phyloP scores from a whole-genome alignment of 2,113 vertebrate genomes.

The Phalacrocorax aristotelis region DNA sequence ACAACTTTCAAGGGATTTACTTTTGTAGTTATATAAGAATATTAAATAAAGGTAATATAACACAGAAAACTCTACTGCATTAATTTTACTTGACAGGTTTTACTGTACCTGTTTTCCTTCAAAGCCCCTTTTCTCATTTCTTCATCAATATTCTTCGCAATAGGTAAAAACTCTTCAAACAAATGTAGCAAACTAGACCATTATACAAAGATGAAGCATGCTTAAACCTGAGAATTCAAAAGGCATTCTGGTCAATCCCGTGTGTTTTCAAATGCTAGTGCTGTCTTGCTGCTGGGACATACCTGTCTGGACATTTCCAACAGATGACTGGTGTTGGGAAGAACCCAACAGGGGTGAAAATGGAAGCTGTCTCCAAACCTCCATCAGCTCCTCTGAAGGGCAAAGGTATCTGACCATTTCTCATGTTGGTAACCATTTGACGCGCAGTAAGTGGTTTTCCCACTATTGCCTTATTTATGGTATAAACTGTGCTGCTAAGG shows the following conservation, averaged over 20 bases:
- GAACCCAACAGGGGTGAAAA: neutral
- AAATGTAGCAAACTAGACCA: neutral
- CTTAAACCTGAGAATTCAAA: neutral
- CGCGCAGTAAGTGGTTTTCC: neutral
- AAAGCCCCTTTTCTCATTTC: constrained; percentile 14
- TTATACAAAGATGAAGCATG: neutral
- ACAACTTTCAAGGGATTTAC: constrained; percentile 15
- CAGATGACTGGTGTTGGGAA: neutral
- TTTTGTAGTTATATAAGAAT: constrained; percentile 36
- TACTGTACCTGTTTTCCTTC: constrained; percentile 6
- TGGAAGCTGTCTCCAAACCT: neutral
- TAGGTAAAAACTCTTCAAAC: neutral
- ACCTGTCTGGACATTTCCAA: neutral
- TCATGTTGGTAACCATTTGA: neutral
- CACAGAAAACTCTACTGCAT: neutral
- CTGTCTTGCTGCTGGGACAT: neutral
- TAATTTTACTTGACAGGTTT: constrained; percentile 21
- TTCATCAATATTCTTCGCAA: neutral
- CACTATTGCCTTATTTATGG: neutral
- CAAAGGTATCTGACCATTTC: neutral
- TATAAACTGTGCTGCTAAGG: neutral
- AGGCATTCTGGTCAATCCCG: neutral
- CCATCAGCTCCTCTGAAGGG: neutral
- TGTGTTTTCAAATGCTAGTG: neutral
- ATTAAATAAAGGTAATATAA: constrained; percentile 42